Base-by-base conservation (phyloP, 2,888 invertebrate genomes). In the Schizotus pectinicornis region DNA sequence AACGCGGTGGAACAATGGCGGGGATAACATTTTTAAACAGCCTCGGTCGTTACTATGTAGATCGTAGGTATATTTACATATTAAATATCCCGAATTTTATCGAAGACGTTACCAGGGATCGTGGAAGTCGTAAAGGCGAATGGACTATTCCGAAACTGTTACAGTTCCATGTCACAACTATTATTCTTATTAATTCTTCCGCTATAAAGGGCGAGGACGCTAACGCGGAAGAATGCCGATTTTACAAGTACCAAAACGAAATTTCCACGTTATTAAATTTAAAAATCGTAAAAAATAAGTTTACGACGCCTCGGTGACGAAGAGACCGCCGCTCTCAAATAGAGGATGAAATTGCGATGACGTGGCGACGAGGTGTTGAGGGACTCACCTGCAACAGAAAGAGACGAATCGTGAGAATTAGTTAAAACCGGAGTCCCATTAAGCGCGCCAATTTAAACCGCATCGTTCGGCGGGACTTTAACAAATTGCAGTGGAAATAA, bases 51-150 rank as follows among this genome's bases (percentile, higher is more conserved):
- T 66, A 65, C 66, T 67, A 67, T 69, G 69, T 64, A 69, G 67
- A 68, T 68, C 63, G 61, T 67, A 71, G 68, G 70, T 70, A 62
- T 67, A 71, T 71, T 70, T 71, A 66, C 70, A 69, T 67, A 67
- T 64, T 65, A 64, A 67, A 62, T 53, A 65, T 65, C 63, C 49
- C 59, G 54, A 49, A 60, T 65, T 62, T 60, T 58, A 46, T 37
- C 41, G 34, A 38, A 41, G 47, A 54, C 37, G 36, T 42, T 32
- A 39, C 59, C 52, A 50, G 60, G 50, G 58, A 60, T 64, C 43
- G 59, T 56, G 58, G 58, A 56, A 52, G 60, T 62, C 60, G 64
- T 62, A 60, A 62, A 57, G 51, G 58, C 58, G 58, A 62, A 64
- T 57, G 52, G 54, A 59, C 61, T 56, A 45, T 56, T 56, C 41